phyloP scores from a whole-genome alignment of 2,113 vertebrate species.

The Pyxicephalus adspersus region DNA sequence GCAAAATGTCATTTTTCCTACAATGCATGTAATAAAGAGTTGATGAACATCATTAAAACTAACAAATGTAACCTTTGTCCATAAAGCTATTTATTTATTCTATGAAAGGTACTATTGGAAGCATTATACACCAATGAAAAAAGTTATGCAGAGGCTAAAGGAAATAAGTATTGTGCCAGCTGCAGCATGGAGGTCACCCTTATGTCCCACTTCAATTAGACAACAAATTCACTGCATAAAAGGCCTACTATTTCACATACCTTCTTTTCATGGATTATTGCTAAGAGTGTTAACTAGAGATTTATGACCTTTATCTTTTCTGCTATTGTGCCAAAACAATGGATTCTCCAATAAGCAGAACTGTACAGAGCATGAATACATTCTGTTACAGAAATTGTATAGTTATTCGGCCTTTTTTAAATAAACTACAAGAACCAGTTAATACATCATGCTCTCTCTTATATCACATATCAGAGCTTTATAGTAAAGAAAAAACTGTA shows the following conservation, averaged over 20 bases:
- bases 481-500: no score
- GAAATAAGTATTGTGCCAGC: background rate
- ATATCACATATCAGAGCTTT: no score
- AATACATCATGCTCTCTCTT: no score
- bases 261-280: background rate
- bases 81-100: conserved; percentile 9
- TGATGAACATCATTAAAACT: conserved; percentile 46
- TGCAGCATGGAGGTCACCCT: background rate
- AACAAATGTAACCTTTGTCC: conserved; percentile 22
- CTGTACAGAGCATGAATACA: no score
- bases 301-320: background rate
- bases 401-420: no score
- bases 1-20: background rate
- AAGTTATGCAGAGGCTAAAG: conserved; percentile 8
- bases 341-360: no score
- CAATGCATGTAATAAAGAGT: conserved; percentile 13
- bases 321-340: background rate
- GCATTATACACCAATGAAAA: background rate
- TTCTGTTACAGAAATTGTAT: no score
- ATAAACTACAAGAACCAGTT: no score
- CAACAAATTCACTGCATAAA: background rate
- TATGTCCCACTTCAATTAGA: background rate
- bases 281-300: background rate
- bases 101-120: background rate
- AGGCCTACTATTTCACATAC: conserved; percentile 4